Conservation (phyloP, 2,113 vertebrate species). For the Mandrillus leucophaeus region DNA sequence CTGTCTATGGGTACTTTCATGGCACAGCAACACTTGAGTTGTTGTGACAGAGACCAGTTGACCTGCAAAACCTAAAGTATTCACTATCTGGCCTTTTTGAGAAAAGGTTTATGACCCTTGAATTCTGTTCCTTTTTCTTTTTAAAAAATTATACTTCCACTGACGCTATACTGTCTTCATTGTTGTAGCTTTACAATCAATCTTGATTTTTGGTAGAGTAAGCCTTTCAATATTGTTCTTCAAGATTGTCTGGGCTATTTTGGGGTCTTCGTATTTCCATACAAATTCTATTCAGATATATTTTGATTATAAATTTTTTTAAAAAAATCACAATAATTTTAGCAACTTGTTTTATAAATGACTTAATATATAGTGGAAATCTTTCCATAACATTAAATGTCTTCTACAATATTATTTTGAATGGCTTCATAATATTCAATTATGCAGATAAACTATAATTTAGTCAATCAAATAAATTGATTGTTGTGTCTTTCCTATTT, state of each 20-base stretch:
- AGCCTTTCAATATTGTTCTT: constrained; percentile 2
- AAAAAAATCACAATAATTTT: constrained; percentile 2
- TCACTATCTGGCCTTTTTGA: neutral
- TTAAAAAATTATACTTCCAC: neutral
- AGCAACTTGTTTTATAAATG: constrained; percentile 40
- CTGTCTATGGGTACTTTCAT: neutral
- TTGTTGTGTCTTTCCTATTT: constrained; percentile 61
- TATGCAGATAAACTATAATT: constrained; percentile 46
- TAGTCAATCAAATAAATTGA: constrained; percentile 41
- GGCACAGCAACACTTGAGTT: neutral
- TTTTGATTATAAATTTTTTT: constrained; percentile 14
- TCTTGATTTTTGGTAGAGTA: neutral
- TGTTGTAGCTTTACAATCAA: neutral
- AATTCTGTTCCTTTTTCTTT: neutral
- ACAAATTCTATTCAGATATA: neutral
- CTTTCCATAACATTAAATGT: constrained; percentile 29
- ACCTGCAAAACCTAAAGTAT: neutral
- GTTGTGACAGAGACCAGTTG: neutral
- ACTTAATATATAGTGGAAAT: constrained; percentile 8
- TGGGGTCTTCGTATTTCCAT: neutral
- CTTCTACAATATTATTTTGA: constrained; percentile 30
- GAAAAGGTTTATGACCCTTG: neutral
- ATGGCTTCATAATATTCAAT: constrained; percentile 33
- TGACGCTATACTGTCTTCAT: neutral
- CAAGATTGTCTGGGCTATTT: neutral